A percentile compares a stretch with the other conserved stretches of the same genome.
Evolutionary conservation across 2,888 invertebrate genomes (phyloP).

Genomic region (Andrena minutula): DNA sequence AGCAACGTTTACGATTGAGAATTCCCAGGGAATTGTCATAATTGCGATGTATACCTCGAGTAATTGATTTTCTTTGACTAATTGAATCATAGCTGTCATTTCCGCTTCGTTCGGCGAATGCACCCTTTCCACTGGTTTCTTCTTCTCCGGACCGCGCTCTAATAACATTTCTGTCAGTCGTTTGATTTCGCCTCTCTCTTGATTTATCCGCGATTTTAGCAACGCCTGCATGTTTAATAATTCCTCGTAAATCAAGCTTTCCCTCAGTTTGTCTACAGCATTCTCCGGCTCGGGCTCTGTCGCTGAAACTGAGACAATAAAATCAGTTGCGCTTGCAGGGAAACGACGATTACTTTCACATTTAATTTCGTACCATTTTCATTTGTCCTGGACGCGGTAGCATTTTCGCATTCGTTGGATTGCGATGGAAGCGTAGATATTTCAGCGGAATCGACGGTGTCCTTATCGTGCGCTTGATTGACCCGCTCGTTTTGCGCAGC

Average conservation of each 20-base stretch:
- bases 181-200: slow-evolving; percentile 91
- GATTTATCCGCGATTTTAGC: slow-evolving; percentile 89
- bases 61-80: slow-evolving; percentile 88
- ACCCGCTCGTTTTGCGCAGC: slow-evolving; percentile 55
- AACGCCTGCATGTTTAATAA: slow-evolving; percentile 89
- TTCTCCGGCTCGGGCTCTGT: slow-evolving; percentile 73
- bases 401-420: slow-evolving; percentile 47
- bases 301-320: slow-evolving; percentile 40
- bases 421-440: slow-evolving; percentile 28
- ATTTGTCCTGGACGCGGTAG: slow-evolving; percentile 29
- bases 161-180: slow-evolving; percentile 85
- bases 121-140: slow-evolving; percentile 73
- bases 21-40: background rate
- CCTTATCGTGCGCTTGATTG: slow-evolving; percentile 59
- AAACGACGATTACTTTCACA: background rate
- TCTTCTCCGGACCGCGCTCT: slow-evolving; percentile 75
- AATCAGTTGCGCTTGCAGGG: background rate
- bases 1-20: slow-evolving; percentile 9
- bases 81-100: slow-evolving; percentile 85
- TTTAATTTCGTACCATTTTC: slow-evolving; percentile 52
- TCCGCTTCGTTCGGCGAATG: slow-evolving; percentile 86
- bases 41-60: slow-evolving; percentile 85
- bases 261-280: slow-evolving; percentile 78
- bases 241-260: slow-evolving; percentile 84
- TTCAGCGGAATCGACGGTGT: slow-evolving; percentile 67